Base-by-base conservation (phyloP, 2,113 vertebrate genomes). In the Girardinichthys multiradiatus region DNA sequence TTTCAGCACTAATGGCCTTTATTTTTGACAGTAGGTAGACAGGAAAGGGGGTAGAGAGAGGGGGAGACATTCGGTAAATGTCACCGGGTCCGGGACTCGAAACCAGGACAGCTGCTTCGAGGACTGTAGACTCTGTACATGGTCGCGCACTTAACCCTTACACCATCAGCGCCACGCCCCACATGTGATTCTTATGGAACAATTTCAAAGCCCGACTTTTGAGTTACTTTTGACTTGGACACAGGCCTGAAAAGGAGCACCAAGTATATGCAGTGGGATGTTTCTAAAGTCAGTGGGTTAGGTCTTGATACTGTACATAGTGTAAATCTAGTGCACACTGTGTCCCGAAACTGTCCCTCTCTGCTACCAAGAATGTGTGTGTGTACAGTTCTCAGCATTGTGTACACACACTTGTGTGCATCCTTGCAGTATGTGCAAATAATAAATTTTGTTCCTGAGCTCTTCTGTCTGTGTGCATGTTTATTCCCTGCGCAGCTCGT, bases 401-500 rank as follows among this genome's bases (percentile, higher is more conserved):
- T 80, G 57, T 57, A 70, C 65, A 76, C 73, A 70, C n/a, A 30
- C 65, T 28, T 61, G 37, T 68, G 70, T 64, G 70, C 76, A 37
- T 76, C 42, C 68, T 72, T 26, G 63, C 11, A 9, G 24, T 74
- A 65, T 70, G 48, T 28, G 57, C 67, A 48, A 59, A 72, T 81
- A 79, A n/a, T n/a, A 73, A 62, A 65, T 29, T 37, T 48, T 82
- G 70, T 72, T 80, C 72, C 70, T 87, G 67, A 57, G 79, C 72
- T 64, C 45, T 42, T 68, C n/a, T 42, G 74, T 74, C 31, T 70
- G 59, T 71, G 67, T 58, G 58, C 68, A 14, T 42, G 68, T 68
- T 60, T 87, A 84, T 87, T 87, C 88, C 91, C 88, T 65, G 74
- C 70, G 57, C 86, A 80, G 79, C 63, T 84, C 84, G 85, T 86